Percentiles rank a stretch among this genome's conserved stretches.
These are phyloP conservation scores for Pilophorus perplexus DNA, from an alignment of 2,888 invertebrate genomes.

Conservation along the genomic window DNA sequence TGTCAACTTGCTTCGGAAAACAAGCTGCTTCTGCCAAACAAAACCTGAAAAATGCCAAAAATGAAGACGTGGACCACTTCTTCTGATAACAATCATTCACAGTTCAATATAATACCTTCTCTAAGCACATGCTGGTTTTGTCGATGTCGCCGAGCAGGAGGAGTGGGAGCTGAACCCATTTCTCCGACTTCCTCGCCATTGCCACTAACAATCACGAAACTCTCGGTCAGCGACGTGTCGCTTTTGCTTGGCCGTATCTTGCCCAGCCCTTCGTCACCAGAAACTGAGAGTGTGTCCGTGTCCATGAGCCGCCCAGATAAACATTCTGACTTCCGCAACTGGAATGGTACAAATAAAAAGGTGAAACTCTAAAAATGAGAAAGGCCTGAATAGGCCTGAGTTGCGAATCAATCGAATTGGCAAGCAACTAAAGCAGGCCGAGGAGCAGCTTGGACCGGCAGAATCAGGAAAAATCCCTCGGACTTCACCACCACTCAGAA, in stretches of 20 bases:
- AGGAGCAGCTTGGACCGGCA: too few species aligned
- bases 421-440: not conserved
- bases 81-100: not conserved
- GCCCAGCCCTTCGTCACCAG: constrained; percentile 43
- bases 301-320: constrained; percentile 47
- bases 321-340: constrained; percentile 50
- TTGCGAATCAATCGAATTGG: not conserved
- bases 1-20: constrained; percentile 90
- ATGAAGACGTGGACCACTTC: too few species aligned
- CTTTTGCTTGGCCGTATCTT: constrained; percentile 78
- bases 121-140: constrained; percentile 45
- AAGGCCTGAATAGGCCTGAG: not conserved
- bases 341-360: constrained; percentile 39
- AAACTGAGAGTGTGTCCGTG: constrained; percentile 40
- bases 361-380: not conserved
- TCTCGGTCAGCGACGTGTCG: constrained; percentile 85
- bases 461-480: too few species aligned
- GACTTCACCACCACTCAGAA: too few species aligned
- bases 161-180: constrained; percentile 39
- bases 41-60: constrained; percentile 57
- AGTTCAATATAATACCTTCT: constrained; percentile 28
- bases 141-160: constrained; percentile 42
- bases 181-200: constrained; percentile 52
- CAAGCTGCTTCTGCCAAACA: constrained; percentile 86
- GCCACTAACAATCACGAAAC: constrained; percentile 71